These are phyloP conservation scores for Steinernema khuongi DNA, from an alignment of 1,140 invertebrate species.

Conservation along the genomic window DNA sequence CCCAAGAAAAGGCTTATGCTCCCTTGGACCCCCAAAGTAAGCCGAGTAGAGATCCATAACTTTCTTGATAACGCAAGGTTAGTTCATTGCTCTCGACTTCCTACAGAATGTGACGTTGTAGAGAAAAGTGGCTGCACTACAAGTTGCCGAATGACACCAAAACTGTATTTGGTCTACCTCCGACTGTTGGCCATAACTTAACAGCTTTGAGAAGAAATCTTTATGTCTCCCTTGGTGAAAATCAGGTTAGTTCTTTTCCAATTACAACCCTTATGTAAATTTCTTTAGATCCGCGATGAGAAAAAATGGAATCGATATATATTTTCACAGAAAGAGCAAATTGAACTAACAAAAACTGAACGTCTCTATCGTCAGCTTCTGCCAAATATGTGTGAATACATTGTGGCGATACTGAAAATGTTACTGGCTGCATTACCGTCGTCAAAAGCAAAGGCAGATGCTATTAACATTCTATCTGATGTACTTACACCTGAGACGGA, in stretches of 20 bases:
- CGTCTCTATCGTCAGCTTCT: conserved; percentile 45
- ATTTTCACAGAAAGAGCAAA: conserved; percentile 51
- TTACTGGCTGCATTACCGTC: conserved; percentile 91
- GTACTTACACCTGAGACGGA: conserved; percentile 66
- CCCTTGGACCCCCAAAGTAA: conserved; percentile 52
- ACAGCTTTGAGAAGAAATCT: conserved; percentile 50
- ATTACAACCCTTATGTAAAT: conserved; percentile 1
- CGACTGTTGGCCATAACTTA: conserved; percentile 41
- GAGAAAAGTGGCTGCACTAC: conserved; percentile 52
- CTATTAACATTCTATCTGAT: conserved; percentile 95
- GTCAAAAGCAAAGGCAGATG: conserved; percentile 91
- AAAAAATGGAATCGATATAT: conserved; percentile 44
- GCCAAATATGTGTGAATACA: conserved; percentile 49
- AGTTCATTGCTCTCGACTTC: background rate
- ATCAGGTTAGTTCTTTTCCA: conserved; percentile 41
- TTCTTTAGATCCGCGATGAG: conserved; percentile 47
- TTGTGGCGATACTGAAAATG: conserved; percentile 72
- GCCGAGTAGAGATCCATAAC: conserved; percentile 43
- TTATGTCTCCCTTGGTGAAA: conserved; percentile 48
- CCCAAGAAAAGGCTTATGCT: conserved; percentile 26
- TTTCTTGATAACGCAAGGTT: conserved; percentile 45
- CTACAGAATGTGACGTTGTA: background rate
- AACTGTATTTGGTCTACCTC: conserved; percentile 51
- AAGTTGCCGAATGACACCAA: conserved; percentile 43
- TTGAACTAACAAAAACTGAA: conserved; percentile 45